Conservation (phyloP, 2,113 vertebrate species). For the Trogon surrucura region DNA sequence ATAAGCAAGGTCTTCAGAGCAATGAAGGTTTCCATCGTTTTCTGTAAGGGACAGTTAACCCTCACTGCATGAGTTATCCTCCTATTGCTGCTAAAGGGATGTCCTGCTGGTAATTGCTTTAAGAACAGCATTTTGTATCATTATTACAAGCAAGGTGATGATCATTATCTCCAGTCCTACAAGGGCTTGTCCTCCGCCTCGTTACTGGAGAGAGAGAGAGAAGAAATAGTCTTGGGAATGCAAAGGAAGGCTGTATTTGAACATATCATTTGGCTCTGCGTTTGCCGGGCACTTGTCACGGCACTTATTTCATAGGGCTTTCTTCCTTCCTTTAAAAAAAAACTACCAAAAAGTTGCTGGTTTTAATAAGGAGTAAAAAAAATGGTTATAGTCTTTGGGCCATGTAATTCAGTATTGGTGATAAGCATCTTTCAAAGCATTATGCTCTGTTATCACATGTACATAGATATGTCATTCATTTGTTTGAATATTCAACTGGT, state of each 20-base stretch:
- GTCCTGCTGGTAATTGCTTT: constrained; percentile 46
- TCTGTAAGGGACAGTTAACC: constrained; percentile 40
- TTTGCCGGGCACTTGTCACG: neutral
- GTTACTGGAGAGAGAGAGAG: neutral
- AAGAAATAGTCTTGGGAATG: neutral
- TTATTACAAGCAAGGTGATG: constrained; percentile 27
- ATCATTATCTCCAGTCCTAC: neutral
- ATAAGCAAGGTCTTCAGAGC: constrained; percentile 38
- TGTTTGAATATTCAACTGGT: neutral
- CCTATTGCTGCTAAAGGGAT: constrained; percentile 32
- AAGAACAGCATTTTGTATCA: constrained; percentile 34
- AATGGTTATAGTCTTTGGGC: neutral
- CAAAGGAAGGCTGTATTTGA: neutral
- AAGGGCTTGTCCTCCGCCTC: neutral
- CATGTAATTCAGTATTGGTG: neutral
- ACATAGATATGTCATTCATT: neutral
- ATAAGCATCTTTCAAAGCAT: neutral
- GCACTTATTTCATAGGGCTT: neutral
- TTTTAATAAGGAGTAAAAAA: neutral
- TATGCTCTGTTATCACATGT: neutral
- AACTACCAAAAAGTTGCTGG: neutral
- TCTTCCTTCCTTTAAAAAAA: neutral
- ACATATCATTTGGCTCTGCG: neutral
- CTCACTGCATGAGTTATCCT: constrained; percentile 44
- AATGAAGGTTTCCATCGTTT: neutral